These are phyloP conservation scores for Dryoscopus gambensis DNA, from an alignment of 2,113 vertebrate species.

Conservation along the genomic window DNA sequence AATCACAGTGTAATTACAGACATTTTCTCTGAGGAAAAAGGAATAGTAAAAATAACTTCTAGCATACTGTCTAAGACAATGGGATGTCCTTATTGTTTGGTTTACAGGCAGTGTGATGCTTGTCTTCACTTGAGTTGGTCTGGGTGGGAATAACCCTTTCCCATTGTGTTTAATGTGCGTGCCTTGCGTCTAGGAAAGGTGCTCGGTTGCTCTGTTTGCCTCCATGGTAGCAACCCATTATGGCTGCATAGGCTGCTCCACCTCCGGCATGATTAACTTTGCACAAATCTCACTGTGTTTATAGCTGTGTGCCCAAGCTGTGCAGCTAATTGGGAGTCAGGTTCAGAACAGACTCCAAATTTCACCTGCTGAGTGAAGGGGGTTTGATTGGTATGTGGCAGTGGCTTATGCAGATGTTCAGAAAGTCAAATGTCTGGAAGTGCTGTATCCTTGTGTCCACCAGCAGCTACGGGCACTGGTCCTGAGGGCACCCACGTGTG, in stretches of 20 bases:
- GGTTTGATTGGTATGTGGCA: neutral
- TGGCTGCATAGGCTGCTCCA: neutral
- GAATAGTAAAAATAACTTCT: neutral
- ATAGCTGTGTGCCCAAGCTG: conserved; percentile 8
- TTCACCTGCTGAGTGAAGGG: neutral
- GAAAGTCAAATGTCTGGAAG: neutral
- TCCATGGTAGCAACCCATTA: neutral
- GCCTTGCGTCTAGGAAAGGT: neutral
- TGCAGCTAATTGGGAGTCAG: conserved; percentile 17
- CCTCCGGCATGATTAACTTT: neutral
- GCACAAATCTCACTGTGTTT: neutral
- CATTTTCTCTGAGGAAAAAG: neutral
- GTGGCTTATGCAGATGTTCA: neutral
- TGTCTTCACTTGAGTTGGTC: neutral
- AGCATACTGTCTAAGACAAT: neutral
- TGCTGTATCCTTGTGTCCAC: neutral
- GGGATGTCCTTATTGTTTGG: neutral
- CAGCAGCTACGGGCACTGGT: neutral
- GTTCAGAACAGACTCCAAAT: conserved; percentile 1
- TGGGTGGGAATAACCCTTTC: neutral
- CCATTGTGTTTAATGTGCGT: neutral
- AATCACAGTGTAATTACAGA: neutral
- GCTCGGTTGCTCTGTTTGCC: neutral
- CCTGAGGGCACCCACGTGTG: neutral
- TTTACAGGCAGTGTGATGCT: neutral